Percentiles rank a stretch among this genome's conserved stretches.
Conservation (phyloP, 2,888 invertebrate species). For the Xylota sylvarum region DNA sequence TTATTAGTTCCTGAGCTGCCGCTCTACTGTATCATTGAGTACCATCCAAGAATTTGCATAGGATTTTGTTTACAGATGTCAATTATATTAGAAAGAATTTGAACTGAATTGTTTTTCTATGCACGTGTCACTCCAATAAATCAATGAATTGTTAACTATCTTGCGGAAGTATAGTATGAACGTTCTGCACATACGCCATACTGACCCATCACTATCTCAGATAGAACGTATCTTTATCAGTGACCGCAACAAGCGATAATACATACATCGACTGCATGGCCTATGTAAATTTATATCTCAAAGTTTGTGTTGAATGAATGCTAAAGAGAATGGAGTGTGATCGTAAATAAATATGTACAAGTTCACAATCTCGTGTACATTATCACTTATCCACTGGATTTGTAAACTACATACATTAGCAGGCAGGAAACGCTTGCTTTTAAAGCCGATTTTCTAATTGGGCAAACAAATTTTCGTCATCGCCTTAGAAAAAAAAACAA, state of each 20-base stretch:
- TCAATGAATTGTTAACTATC: too few species aligned
- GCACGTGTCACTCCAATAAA: too few species aligned
- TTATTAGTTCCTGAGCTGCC: too few species aligned
- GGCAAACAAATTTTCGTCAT: slow-evolving; percentile 46
- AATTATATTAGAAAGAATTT: too few species aligned
- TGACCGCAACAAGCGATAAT: slow-evolving; percentile 17
- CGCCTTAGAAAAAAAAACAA: slow-evolving; percentile 1
- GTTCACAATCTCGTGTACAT: neutral
- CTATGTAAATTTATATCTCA: slow-evolving; percentile 28
- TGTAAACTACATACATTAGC: neutral
- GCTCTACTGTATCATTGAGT: too few species aligned
- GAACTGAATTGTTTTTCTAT: too few species aligned
- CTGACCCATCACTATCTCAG: neutral
- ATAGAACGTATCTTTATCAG: neutral
- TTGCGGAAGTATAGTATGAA: too few species aligned
- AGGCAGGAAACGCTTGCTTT: slow-evolving; percentile 21
- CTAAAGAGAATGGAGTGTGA: neutral
- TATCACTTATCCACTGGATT: slow-evolving; percentile 37
- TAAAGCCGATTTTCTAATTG: slow-evolving; percentile 37
- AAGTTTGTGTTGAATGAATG: slow-evolving; percentile 18
- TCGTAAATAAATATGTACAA: slow-evolving; percentile 2
- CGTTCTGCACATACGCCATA: neutral
- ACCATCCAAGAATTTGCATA: too few species aligned
- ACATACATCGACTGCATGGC: slow-evolving; percentile 12
- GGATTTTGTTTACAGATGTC: too few species aligned